A percentile compares a stretch with the other conserved stretches of the same genome.
These are phyloP conservation scores for Drosophila aldrichi DNA, from an alignment of 2,888 invertebrate species.

Conservation along the genomic window DNA sequence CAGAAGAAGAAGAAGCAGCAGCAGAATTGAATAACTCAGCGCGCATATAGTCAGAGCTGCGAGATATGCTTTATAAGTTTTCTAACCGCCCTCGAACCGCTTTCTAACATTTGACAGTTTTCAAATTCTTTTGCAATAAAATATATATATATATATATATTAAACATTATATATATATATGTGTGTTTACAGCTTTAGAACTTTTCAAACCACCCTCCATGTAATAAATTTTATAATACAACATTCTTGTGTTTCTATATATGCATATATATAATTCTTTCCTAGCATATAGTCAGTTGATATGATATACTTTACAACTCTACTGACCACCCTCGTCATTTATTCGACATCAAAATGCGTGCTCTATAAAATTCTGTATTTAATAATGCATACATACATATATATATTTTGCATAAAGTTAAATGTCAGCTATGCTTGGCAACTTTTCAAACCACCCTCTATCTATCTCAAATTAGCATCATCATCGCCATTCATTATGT, in stretches of 20 bases:
- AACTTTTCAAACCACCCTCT: neutral
- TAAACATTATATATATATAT: neutral
- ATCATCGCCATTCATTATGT: neutral
- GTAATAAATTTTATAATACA: neutral
- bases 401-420: too few relatives aligned
- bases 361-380: neutral
- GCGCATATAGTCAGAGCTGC: slow-evolving; percentile 29
- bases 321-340: too few relatives aligned
- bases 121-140: too few relatives aligned
- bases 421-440: neutral
- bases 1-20: neutral
- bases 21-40: slow-evolving; percentile 17
- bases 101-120: neutral
- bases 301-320: too few relatives aligned
- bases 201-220: too few relatives aligned
- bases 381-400: neutral
- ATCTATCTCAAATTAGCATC: neutral
- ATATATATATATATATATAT: neutral
- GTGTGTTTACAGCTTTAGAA: neutral
- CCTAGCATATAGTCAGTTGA: neutral
- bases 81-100: slow-evolving; percentile 2
- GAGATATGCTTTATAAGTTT: slow-evolving; percentile 18
- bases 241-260: neutral
- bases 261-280: neutral
- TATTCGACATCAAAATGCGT: neutral